These are phyloP conservation scores for Panonychus citri DNA, from an alignment of 1,140 invertebrate species.

Conservation along the genomic window DNA sequence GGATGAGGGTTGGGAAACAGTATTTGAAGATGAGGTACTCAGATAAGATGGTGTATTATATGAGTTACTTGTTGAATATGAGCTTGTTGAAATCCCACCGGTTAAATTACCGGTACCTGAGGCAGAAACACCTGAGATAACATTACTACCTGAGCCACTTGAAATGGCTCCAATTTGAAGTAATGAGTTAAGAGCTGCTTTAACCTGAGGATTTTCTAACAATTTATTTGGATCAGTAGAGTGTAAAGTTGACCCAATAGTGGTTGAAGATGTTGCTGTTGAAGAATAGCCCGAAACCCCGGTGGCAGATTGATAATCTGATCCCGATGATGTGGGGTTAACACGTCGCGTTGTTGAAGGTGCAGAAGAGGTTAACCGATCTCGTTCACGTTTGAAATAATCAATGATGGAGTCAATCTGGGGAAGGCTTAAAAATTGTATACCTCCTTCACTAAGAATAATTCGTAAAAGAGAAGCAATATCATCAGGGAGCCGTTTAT, in stretches of 20 bases:
- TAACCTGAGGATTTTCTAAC: constrained; percentile 7
- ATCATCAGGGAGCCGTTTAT: constrained; percentile 3
- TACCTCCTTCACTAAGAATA: not conserved
- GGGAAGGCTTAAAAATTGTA: constrained; percentile 3
- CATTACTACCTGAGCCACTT: not conserved
- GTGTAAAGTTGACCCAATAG: not conserved
- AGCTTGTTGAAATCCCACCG: not conserved
- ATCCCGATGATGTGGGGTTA: not conserved
- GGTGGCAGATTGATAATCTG: not conserved
- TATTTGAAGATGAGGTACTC: not conserved
- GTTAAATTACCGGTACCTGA: not conserved
- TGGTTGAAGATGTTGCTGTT: not conserved
- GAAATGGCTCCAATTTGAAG: constrained; percentile 4
- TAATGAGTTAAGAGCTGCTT: constrained; percentile 5
- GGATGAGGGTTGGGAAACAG: not conserved
- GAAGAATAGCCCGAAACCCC: not conserved
- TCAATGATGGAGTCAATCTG: constrained; percentile 6
- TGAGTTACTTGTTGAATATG: not conserved
- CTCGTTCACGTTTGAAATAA: not conserved
- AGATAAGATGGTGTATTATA: not conserved
- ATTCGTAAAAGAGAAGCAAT: constrained; percentile 4
- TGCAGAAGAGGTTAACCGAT: not conserved
- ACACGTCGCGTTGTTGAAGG: not conserved
- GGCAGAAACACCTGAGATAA: no score
- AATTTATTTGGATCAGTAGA: not conserved